Evolutionary conservation across 2,888 invertebrate genomes (phyloP), one percentile per base, ranked within the genome.

Genomic region (Xestia ashworthii): DNA sequence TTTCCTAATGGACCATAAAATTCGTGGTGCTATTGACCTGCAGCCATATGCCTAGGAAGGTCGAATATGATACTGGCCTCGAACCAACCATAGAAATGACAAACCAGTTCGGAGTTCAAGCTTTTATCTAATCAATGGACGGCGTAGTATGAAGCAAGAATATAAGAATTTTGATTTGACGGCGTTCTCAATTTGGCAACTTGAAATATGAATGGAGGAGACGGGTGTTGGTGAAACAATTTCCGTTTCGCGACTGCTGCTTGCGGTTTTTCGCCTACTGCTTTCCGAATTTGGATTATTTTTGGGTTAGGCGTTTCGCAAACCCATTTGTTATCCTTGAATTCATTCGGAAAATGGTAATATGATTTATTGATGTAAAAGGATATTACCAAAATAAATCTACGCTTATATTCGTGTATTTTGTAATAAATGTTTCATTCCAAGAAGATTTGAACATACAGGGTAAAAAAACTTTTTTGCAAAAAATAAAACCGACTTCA

Each of bases 1-100:
- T 77, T 77, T 67, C 14, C 16, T 53, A 65, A 64, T 74, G 41
- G 19, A 65, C 44, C 50, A 76, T 73, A 74, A 82, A 68, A 68
- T 74, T n/a, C 32, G 67, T 71, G 41, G 70, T 84, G 85, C 75
- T 87, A 85, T 81, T 87, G 84, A 87, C 86, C 86, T 73, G 70
- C 69, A 53, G 69, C 69, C 78, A 78, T 78, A 87, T 78, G 78
- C 62, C 60, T 74, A 55, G 12, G 67, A 83, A 79, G 81, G 79
- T 76, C 80, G 77, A 58, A 70, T 53, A 64, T 66, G 65, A 83
- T 78, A 77, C 77, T 58, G 70, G 62, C 76, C 67, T 76, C 70
- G 44, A 80, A 71, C 41, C 41, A 75, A 70, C 76, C 76, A 66
- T 25, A 75, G 72, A 71, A 38, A 64, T 58, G 38, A 81, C 67